Evolutionary conservation across 2,797 vertebrate species (phyloP), one percentile per base, ranked within the genome.

Genomic region (Sebastes melanostomus): DNA sequence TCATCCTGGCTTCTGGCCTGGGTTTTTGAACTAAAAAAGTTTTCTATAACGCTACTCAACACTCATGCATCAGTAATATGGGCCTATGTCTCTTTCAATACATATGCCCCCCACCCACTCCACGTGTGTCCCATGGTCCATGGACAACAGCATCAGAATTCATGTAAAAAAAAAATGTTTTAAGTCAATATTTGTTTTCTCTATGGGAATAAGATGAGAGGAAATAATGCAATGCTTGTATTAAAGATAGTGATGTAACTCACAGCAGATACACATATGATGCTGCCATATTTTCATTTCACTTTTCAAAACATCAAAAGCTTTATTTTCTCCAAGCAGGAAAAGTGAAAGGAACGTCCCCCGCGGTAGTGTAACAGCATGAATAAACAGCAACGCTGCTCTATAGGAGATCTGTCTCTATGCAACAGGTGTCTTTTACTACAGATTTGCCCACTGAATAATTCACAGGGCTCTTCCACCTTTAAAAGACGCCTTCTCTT

Each of bases 381-480:
- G 36, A 78, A 74, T 83, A 88, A 83, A 91, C 63, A 89, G 69
- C 74, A 68, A 18, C 9, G 50, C 62, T 63, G 52, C 24, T 63
- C 60, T 32, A n/a, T 18, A 3, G 34, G 70, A 73, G 56, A 85
- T 86, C 38, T 81, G 34, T 81, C 72, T 72, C 66, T 34, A 60
- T 72, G 86, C 92, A 94, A 95, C 95, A 95, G 91, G 89, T 96
- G 93, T 94, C 91, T 93, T 94, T 95, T 93, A 95, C 95, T 91
- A 93, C 89, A 87, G 88, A 94, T 95, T 95, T 94, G 88, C 90
- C 81, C 75, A 20, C 68, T 96, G 86, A 93, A 95, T 95, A 89
- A 96, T 96, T 95, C 86, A 96, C 74, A 22, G 55, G 83, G 91
- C 86, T 90, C 93, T 92, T 94, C 90, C 93, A 92, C 92, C 93